Conservation (phyloP, 2,797 vertebrate species). For the Dryobates pubescens region DNA sequence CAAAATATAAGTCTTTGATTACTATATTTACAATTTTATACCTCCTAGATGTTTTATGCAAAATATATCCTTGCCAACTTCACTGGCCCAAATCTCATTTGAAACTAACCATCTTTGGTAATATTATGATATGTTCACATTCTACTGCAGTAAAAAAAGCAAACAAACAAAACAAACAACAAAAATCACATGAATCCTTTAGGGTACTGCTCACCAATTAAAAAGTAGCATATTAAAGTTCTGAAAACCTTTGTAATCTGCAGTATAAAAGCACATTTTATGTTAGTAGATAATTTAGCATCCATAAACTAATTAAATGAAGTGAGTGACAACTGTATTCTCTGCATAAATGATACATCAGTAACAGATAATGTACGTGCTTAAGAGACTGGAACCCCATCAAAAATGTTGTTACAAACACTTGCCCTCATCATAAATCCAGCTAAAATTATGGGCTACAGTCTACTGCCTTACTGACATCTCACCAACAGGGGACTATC, state of each 20-base stretch:
- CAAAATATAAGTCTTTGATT: constrained; percentile 35
- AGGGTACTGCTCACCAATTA: constrained; percentile 77
- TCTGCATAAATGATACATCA: constrained; percentile 73
- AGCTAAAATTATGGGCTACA: constrained; percentile 50
- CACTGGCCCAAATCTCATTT: constrained; percentile 78
- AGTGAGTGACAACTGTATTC: constrained; percentile 81
- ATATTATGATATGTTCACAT: constrained; percentile 40
- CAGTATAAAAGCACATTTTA: constrained; percentile 81
- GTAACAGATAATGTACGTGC: constrained; percentile 68
- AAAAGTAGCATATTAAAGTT: constrained; percentile 79
- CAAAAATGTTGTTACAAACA: constrained; percentile 60
- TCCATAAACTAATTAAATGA: constrained; percentile 81
- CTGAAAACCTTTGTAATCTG: constrained; percentile 79
- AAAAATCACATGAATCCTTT: constrained; percentile 65
- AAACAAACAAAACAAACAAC: constrained; percentile 33
- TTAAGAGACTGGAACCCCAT: constrained; percentile 73
- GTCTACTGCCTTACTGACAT: constrained; percentile 29
- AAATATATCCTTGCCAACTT: constrained; percentile 70
- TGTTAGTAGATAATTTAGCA: constrained; percentile 80
- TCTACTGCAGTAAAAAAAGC: constrained; percentile 70
- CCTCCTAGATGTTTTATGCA: constrained; percentile 44
- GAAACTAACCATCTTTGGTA: constrained; percentile 63
- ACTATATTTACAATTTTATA: constrained; percentile 54
- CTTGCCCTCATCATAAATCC: constrained; percentile 66
- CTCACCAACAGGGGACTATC: neutral